Percentiles rank a stretch among this genome's conserved stretches.
These are phyloP conservation scores for Calypte anna DNA, from an alignment of 2,113 vertebrate genomes.

Conservation along the genomic window DNA sequence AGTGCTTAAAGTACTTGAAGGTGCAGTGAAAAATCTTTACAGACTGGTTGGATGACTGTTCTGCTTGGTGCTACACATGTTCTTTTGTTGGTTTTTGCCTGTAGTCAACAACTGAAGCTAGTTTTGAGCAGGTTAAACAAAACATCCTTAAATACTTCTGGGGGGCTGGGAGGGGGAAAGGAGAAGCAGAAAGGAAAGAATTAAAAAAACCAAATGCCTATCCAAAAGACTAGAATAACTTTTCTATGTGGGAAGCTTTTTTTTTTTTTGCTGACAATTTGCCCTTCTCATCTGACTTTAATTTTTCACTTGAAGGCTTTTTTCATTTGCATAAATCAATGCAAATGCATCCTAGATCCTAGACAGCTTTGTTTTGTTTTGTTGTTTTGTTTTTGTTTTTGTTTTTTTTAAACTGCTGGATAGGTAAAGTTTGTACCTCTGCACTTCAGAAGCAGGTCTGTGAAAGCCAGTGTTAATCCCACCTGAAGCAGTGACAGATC, in stretches of 20 bases:
- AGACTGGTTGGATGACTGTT: not conserved
- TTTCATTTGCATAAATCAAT: not conserved
- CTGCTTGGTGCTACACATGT: not conserved
- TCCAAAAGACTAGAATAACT: not conserved
- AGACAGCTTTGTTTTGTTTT: not conserved
- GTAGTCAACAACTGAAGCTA: not conserved
- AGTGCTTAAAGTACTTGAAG: slow-evolving; percentile 5
- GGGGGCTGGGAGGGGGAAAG: fast-evolving
- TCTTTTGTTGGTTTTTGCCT: not conserved
- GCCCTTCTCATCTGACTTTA: not conserved
- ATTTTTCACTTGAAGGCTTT: not conserved
- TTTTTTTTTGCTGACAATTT: not conserved
- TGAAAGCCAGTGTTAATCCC: not conserved
- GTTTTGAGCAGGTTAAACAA: not conserved
- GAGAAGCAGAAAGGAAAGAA: not conserved
- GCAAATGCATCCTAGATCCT: not conserved
- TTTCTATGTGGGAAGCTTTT: not conserved
- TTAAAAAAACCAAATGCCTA: not conserved
- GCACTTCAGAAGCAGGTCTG: not conserved
- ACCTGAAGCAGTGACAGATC: not conserved
- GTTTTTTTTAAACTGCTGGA: not conserved
- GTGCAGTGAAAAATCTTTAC: not conserved
- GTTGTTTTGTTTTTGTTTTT: too few species aligned
- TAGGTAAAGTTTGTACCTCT: not conserved
- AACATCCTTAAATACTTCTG: not conserved